A percentile compares a stretch with the other conserved stretches of the same genome.
Evolutionary conservation across 2,113 vertebrate species (phyloP).

Genomic region (Vombatus ursinus): DNA sequence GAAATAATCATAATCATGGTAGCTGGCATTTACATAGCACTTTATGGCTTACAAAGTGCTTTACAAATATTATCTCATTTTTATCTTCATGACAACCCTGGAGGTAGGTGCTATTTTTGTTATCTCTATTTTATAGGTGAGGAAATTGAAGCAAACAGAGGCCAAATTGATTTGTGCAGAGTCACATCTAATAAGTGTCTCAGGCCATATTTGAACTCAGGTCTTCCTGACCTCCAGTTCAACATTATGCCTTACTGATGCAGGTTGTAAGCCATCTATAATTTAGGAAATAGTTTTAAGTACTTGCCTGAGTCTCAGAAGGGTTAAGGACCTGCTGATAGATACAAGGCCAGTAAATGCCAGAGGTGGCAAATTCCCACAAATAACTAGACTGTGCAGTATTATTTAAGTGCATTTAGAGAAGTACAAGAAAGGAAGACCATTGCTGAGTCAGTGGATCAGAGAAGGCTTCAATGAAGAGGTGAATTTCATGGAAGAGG

Average conservation of each 20-base stretch:
- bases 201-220: not conserved
- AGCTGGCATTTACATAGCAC: not conserved
- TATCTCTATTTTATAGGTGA: not conserved
- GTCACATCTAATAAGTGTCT: not conserved
- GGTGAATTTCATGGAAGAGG: not conserved
- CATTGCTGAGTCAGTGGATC: not conserved
- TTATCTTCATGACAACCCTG: not conserved
- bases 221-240: not conserved
- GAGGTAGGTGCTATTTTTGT: not conserved
- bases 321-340: not conserved
- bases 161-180: not conserved
- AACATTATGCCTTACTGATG: not conserved
- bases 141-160: not conserved
- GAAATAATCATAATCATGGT: not conserved
- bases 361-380: not conserved
- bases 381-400: not conserved
- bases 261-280: not conserved
- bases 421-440: not conserved
- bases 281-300: not conserved
- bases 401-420: not conserved
- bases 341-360: not conserved
- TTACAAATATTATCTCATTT: not conserved
- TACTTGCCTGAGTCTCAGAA: not conserved
- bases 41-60: not conserved
- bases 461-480: not conserved